Percentiles rank a stretch among this genome's conserved stretches.
These are phyloP conservation scores for Oscheius myriophilus DNA, from an alignment of 2,888 invertebrate species.

Conservation along the genomic window DNA sequence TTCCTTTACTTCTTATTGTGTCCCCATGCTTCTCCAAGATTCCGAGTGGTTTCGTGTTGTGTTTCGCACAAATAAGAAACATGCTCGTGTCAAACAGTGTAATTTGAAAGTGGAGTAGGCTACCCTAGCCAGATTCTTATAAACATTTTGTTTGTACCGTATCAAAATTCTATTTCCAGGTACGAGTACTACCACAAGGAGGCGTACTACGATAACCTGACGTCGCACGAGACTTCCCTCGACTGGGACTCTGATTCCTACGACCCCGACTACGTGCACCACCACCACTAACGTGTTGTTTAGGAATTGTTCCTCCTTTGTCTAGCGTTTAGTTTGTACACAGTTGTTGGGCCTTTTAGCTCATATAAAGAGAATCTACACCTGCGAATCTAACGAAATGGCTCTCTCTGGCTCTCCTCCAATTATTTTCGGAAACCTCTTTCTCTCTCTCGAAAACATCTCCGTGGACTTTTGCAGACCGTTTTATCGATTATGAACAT, in stretches of 20 bases:
- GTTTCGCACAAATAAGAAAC: no score
- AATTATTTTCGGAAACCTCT: neutral
- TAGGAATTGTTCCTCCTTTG: slow-evolving; percentile 3
- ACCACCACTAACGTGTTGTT: slow-evolving; percentile 50
- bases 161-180: slow-evolving; percentile 33
- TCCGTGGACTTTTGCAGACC: slow-evolving; percentile 16
- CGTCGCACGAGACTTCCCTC: slow-evolving; percentile 57
- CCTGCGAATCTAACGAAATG: neutral
- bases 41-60: no score
- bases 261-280: slow-evolving; percentile 65
- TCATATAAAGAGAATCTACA: neutral
- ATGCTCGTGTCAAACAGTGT: no score
- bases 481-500: slow-evolving; percentile 25
- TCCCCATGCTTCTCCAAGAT: no score
- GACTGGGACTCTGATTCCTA: slow-evolving; percentile 61
- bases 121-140: no score
- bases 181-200: slow-evolving; percentile 64
- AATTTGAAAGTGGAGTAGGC: no score
- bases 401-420: neutral
- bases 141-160: neutral
- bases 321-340: slow-evolving; percentile 18
- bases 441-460: slow-evolving; percentile 4
- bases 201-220: slow-evolving; percentile 59
- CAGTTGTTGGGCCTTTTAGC: slow-evolving; percentile 9
- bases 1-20: no score